Conservation (phyloP, 1,140 invertebrate species). For the Lepidostoma basale region DNA sequence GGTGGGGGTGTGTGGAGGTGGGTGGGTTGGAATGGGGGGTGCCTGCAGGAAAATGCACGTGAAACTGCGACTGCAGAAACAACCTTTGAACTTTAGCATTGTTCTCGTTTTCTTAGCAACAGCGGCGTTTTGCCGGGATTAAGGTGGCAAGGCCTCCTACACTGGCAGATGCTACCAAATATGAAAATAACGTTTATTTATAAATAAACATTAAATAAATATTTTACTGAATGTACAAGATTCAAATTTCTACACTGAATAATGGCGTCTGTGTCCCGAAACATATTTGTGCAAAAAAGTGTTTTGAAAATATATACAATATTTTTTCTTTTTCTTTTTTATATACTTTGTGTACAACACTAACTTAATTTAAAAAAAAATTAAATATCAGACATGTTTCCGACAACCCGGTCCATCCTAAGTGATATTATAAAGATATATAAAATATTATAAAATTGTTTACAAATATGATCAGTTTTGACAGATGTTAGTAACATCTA, state of each 20-base stretch:
- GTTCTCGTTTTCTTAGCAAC: slow-evolving; percentile 6
- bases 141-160: background rate
- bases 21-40: background rate
- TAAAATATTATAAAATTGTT: too few relatives aligned
- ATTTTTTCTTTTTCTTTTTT: too few relatives aligned
- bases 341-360: too few relatives aligned
- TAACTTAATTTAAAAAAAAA: too few relatives aligned
- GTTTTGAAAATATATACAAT: too few relatives aligned
- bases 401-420: too few relatives aligned
- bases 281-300: too few relatives aligned
- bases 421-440: too few relatives aligned
- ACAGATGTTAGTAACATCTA: too few relatives aligned
- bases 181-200: background rate
- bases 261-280: too few relatives aligned
- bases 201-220: background rate
- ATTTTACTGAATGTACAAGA: background rate
- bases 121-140: background rate
- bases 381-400: too few relatives aligned
- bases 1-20: background rate
- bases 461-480: too few relatives aligned
- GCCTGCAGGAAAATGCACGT: background rate
- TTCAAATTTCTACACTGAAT: background rate
- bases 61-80: background rate
- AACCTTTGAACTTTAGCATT: slow-evolving; percentile 5
- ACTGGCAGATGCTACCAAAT: background rate